Conservation (phyloP, 2,113 vertebrate species). For the Neogobius melanostomus region DNA sequence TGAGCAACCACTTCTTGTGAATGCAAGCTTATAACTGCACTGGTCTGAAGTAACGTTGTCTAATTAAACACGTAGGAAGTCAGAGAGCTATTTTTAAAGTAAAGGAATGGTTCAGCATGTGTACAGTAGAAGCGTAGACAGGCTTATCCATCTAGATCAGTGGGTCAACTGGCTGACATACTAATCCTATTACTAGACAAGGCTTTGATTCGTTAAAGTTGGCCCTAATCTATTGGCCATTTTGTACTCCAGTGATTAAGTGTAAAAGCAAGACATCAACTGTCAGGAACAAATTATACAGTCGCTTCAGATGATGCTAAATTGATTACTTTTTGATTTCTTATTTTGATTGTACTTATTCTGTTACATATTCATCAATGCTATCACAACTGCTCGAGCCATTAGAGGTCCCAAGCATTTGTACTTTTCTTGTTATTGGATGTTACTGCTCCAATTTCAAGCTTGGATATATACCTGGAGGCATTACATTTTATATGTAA, state of each 20-base stretch:
- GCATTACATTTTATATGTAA: too few relatives aligned
- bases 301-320: neutral
- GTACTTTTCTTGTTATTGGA: too few relatives aligned
- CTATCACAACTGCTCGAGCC: too few relatives aligned
- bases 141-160: constrained; percentile 65
- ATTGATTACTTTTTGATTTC: too few relatives aligned
- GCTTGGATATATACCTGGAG: too few relatives aligned
- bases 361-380: too few relatives aligned
- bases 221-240: constrained; percentile 58
- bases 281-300: neutral
- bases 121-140: constrained; percentile 36
- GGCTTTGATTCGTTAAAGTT: constrained; percentile 58
- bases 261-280: constrained; percentile 7
- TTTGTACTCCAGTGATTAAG: constrained; percentile 26
- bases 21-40: neutral
- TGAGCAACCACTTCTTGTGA: constrained; percentile 29
- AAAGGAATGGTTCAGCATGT: constrained; percentile 30
- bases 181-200: constrained; percentile 63
- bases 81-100: constrained; percentile 10
- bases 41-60: neutral
- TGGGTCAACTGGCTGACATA: constrained; percentile 62
- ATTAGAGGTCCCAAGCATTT: too few relatives aligned
- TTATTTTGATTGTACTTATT: too few relatives aligned
- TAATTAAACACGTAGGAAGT: constrained; percentile 22
- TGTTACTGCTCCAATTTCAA: too few relatives aligned